Evolutionary conservation across 2,888 invertebrate genomes (phyloP).

Genomic region (Oxytorus armatus): DNA sequence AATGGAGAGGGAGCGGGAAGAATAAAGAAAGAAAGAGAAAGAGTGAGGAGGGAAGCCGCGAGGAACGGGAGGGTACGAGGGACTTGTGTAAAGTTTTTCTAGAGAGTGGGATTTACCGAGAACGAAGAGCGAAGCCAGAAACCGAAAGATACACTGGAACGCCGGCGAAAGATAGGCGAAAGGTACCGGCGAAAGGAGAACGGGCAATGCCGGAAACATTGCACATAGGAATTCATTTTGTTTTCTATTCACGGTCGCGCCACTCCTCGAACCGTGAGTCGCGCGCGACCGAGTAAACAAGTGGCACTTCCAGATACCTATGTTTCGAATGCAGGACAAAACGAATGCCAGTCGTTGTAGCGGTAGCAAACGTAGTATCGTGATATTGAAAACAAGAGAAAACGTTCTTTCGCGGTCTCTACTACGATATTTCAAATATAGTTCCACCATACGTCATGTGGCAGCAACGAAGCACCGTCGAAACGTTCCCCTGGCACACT

Average conservation of each 20-base stretch:
- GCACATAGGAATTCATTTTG: conserved; percentile 74
- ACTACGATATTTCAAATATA: no score
- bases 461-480: not conserved
- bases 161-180: no score
- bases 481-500: not conserved
- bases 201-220: conserved; percentile 27
- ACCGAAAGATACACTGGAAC: conserved; percentile 66
- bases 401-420: conserved; percentile 32
- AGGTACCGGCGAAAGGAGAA: not conserved
- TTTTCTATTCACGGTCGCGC: conserved; percentile 70
- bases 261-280: conserved; percentile 42
- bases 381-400: conserved; percentile 73
- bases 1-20: conserved; percentile 5
- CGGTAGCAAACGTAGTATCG: not conserved
- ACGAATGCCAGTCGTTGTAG: not conserved
- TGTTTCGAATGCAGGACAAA: conserved; percentile 68
- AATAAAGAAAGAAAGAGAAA: conserved; percentile 14
- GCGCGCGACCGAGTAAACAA: conserved; percentile 70
- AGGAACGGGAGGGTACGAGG: conserved; percentile 37
- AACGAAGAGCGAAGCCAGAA: conserved; percentile 38
- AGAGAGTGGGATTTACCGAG: conserved; percentile 41
- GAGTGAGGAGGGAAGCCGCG: conserved; percentile 18
- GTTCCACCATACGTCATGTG: not conserved
- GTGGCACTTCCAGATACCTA: conserved; percentile 63
- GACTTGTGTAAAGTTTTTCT: conserved; percentile 41